Conservation (phyloP, 2,888 invertebrate genomes). For the Phragmatobia fuliginosa region DNA sequence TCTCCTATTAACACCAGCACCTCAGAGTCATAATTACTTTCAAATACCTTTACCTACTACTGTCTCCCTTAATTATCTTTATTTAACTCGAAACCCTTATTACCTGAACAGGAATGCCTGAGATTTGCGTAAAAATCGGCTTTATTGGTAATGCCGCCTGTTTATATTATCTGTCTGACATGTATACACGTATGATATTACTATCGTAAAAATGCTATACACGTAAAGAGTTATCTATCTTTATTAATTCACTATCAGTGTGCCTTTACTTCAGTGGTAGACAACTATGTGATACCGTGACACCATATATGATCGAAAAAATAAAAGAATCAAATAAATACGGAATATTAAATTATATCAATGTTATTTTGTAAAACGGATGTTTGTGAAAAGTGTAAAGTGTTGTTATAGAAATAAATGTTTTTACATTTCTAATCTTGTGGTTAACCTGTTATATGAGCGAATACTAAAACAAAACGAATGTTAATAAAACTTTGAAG, state of each 20-base stretch:
- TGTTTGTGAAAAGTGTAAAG: background rate
- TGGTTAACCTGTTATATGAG: background rate
- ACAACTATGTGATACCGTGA: background rate
- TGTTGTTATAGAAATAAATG: background rate
- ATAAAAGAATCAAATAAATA: background rate
- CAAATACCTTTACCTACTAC: too few relatives aligned
- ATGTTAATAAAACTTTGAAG: background rate
- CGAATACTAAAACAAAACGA: background rate
- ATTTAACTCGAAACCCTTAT: background rate
- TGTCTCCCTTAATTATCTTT: too few relatives aligned
- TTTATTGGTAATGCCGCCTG: background rate
- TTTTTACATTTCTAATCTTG: background rate
- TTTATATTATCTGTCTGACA: constrained; percentile 1
- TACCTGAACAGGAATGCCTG: background rate
- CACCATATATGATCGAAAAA: background rate
- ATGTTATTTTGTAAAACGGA: too few relatives aligned
- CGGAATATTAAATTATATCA: too few relatives aligned
- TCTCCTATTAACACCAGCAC: background rate
- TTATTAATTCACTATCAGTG: constrained; percentile 18
- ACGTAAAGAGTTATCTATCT: background rate
- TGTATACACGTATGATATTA: background rate
- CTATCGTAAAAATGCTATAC: background rate
- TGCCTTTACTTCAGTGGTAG: background rate
- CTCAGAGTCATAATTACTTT: background rate
- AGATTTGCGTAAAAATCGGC: background rate